Percentiles rank a stretch among this genome's conserved stretches.
phyloP scores from a whole-genome alignment of 2,888 invertebrate species.

The Tenodera sinensis region DNA sequence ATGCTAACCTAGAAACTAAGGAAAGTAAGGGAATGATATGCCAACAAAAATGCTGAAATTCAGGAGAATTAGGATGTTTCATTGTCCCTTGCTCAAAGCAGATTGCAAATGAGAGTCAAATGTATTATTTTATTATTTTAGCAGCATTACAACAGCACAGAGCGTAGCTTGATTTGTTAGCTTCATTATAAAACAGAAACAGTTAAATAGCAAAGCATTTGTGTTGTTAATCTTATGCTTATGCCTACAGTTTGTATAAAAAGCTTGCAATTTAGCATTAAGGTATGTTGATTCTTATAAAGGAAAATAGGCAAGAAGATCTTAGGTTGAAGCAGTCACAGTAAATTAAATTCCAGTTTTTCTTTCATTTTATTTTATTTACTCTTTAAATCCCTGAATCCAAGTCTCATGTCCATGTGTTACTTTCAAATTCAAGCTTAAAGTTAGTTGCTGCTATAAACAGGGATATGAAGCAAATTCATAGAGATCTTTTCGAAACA shows the following conservation, averaged over 20 bases:
- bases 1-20: background rate
- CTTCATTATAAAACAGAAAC: background rate
- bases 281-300: background rate
- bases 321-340: background rate
- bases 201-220: background rate
- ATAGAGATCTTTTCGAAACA: background rate
- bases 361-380: background rate
- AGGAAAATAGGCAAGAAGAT: background rate
- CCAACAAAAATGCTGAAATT: background rate
- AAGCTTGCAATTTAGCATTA: background rate
- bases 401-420: background rate
- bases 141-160: background rate
- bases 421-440: background rate
- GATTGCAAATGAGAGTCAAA: background rate
- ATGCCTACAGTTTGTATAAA: background rate
- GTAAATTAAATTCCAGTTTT: background rate
- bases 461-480: background rate
- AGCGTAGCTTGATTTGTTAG: background rate
- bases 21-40: background rate
- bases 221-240: background rate
- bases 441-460: background rate
- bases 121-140: background rate
- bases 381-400: background rate
- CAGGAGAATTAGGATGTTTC: background rate
- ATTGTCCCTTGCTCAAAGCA: background rate